phyloP scores from a whole-genome alignment of 1,140 invertebrate species.

The Propsilocerus akamusi region DNA sequence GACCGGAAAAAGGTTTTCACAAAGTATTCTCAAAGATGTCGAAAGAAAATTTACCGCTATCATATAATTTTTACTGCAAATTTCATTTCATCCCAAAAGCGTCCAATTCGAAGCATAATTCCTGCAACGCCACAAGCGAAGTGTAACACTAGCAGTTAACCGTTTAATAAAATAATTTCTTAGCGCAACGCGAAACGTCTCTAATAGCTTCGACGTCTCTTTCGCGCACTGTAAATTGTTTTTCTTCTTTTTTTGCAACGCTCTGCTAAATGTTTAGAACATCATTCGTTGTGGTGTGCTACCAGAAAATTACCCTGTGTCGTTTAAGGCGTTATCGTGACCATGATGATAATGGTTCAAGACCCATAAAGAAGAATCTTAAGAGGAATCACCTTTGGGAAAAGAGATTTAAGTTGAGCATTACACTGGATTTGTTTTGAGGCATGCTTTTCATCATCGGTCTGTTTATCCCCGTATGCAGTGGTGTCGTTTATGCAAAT shows the following conservation, averaged over 20 bases:
- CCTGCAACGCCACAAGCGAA: background rate
- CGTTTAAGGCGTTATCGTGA: conserved; percentile 1
- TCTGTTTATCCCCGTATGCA: no score
- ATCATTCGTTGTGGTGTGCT: background rate
- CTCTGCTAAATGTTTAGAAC: background rate
- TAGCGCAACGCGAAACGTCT: background rate
- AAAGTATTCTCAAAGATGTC: no score
- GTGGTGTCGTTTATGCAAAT: no score
- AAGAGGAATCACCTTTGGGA: no score
- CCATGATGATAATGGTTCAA: conserved; percentile 1
- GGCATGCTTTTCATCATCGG: no score
- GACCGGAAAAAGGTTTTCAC: no score
- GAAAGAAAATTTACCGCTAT: no score
- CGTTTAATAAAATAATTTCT: conserved; percentile 1
- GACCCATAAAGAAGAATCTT: no score
- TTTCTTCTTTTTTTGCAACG: background rate
- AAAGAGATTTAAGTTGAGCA: no score
- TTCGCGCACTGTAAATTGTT: background rate
- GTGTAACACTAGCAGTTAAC: conserved; percentile 1
- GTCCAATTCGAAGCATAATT: background rate
- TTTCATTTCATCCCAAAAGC: no score
- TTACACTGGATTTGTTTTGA: no score
- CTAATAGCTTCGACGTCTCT: background rate
- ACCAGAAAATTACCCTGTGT: background rate
- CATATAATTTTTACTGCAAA: no score